phyloP scores from a whole-genome alignment of 2,113 vertebrate genomes.

The Opisthocomus hoazin region DNA sequence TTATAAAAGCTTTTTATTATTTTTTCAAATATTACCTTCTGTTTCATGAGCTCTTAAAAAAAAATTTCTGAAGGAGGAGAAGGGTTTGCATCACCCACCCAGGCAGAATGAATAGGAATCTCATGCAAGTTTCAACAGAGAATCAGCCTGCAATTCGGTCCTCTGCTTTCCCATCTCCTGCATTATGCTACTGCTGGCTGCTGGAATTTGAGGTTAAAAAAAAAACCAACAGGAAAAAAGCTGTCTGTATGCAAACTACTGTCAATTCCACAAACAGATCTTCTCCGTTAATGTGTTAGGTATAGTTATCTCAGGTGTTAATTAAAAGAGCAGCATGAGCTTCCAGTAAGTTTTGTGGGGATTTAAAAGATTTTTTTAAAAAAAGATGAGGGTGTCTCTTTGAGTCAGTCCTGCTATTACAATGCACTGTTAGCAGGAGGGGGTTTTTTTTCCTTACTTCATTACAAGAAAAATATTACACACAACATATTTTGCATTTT shows the following conservation, averaged over 20 bases:
- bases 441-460: background rate
- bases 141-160: background rate
- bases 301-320: slow-evolving; percentile 12
- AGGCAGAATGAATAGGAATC: background rate
- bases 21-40: background rate
- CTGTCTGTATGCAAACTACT: background rate
- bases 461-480: background rate
- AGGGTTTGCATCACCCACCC: background rate
- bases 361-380: background rate
- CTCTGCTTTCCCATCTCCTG: background rate
- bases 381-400: background rate
- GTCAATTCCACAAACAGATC: background rate
- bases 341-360: background rate
- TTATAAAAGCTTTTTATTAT: background rate
- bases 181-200: background rate
- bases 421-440: background rate
- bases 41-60: background rate
- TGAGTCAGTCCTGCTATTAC: background rate
- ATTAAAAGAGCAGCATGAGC: slow-evolving; percentile 19
- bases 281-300: background rate
- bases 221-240: background rate
- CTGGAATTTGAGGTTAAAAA: background rate
- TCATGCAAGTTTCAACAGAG: background rate
- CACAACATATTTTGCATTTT: background rate
- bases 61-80: background rate